phyloP scores from a whole-genome alignment of 1,140 invertebrate genomes.

The Bradysia coprophila region DNA sequence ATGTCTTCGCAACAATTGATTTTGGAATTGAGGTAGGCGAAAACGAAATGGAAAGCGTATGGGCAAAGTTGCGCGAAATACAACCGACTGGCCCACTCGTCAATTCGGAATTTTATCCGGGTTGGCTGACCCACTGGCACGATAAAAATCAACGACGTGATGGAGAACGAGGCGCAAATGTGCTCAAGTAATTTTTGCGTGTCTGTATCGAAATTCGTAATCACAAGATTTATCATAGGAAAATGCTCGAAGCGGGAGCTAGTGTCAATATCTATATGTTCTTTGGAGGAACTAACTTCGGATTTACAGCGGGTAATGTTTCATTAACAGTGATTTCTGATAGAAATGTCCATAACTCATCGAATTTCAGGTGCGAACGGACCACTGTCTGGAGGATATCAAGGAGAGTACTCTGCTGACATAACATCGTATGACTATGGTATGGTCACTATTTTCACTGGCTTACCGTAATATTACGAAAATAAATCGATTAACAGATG shows the following conservation, averaged over 20 bases:
- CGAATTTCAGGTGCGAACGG: constrained; percentile 20
- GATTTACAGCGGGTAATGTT: constrained; percentile 38
- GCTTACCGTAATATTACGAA: too few relatives aligned
- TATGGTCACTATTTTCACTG: too few relatives aligned
- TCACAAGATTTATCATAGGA: constrained; percentile 20
- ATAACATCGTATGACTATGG: constrained; percentile 77
- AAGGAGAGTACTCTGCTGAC: constrained; percentile 31
- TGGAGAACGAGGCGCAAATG: constrained; percentile 24
- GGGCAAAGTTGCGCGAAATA: not conserved
- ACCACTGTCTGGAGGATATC: constrained; percentile 14
- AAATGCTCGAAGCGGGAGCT: constrained; percentile 42
- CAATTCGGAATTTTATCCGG: constrained; percentile 66
- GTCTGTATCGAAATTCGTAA: too few relatives aligned
- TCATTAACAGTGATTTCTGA: not conserved
- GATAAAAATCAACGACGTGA: constrained; percentile 28
- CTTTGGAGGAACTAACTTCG: constrained; percentile 57
- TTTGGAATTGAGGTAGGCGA: constrained; percentile 32
- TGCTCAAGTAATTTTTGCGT: constrained; percentile 30
- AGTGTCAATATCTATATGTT: constrained; percentile 69
- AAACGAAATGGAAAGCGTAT: not conserved
- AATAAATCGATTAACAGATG: too few relatives aligned
- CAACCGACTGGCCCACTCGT: constrained; percentile 36
- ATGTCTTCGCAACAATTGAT: constrained; percentile 47
- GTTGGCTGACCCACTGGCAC: constrained; percentile 57
- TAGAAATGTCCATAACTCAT: not conserved